Evolutionary conservation across 2,797 vertebrate species (phyloP).

Genomic region (Remorina albescens): DNA sequence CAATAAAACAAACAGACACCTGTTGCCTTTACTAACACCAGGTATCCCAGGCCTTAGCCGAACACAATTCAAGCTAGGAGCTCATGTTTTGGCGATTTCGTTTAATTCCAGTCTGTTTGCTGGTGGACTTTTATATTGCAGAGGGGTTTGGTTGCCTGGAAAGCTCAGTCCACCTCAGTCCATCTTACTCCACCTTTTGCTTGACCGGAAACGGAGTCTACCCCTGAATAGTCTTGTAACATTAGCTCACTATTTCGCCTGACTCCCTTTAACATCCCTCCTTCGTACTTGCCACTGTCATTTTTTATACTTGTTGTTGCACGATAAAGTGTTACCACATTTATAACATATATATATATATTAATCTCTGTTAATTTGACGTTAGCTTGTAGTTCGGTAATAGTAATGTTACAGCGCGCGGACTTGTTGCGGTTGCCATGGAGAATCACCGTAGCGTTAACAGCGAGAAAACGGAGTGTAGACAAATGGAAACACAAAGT

Average conservation of each 20-base stretch:
- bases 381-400: not conserved
- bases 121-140: not conserved
- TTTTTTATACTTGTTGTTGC: not conserved
- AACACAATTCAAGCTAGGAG: not conserved
- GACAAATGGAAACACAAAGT: too few relatives aligned
- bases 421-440: not conserved
- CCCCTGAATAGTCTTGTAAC: not conserved
- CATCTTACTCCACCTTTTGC: not conserved
- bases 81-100: not conserved
- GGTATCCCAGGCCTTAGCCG: conserved; percentile 48
- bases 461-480: too few relatives aligned
- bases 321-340: not conserved
- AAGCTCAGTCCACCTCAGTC: not conserved
- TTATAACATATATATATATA: not conserved
- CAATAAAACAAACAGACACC: conserved; percentile 59
- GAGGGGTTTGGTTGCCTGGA: not conserved
- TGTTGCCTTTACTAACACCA: conserved; percentile 61
- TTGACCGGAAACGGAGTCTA: conserved; percentile 4
- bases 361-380: not conserved
- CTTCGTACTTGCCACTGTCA: not conserved
- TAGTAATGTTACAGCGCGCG: not conserved
- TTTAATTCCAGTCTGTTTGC: not conserved
- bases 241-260: not conserved
- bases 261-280: not conserved
- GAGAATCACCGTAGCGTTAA: not conserved